phyloP scores from a whole-genome alignment of 2,888 invertebrate species.

The Cantharis flavilabris region DNA sequence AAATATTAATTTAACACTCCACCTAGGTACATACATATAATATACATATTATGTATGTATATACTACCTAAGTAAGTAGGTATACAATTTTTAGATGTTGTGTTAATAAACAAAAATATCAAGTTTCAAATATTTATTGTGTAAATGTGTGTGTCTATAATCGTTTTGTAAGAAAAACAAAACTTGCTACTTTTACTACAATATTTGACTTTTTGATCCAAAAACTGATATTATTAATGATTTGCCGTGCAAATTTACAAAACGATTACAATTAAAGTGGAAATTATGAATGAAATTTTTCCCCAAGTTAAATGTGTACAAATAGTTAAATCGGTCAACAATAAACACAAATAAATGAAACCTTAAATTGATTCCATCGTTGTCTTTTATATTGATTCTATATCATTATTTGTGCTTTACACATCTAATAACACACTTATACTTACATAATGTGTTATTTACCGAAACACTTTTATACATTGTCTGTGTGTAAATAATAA shows the following conservation, averaged over 20 bases:
- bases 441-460: neutral
- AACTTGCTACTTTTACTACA: conserved; percentile 25
- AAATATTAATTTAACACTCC: conserved; percentile 17
- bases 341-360: conserved; percentile 29
- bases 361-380: conserved; percentile 18
- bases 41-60: too few species aligned
- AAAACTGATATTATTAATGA: conserved; percentile 36
- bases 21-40: neutral
- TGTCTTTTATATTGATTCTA: conserved; percentile 25
- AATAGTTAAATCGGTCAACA: conserved; percentile 36
- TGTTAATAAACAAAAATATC: conserved; percentile 27
- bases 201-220: conserved; percentile 42
- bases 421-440: neutral
- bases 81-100: conserved; percentile 5
- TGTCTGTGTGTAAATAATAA: neutral
- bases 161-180: conserved; percentile 32
- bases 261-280: conserved; percentile 43
- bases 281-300: conserved; percentile 29
- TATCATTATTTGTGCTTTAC: conserved; percentile 1
- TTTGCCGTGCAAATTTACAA: conserved; percentile 46
- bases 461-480: neutral
- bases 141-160: conserved; percentile 33
- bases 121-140: conserved; percentile 47
- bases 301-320: conserved; percentile 27
- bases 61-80: neutral